Conservation (phyloP, 2,797 vertebrate genomes). For the Crenichthys baileyi region DNA sequence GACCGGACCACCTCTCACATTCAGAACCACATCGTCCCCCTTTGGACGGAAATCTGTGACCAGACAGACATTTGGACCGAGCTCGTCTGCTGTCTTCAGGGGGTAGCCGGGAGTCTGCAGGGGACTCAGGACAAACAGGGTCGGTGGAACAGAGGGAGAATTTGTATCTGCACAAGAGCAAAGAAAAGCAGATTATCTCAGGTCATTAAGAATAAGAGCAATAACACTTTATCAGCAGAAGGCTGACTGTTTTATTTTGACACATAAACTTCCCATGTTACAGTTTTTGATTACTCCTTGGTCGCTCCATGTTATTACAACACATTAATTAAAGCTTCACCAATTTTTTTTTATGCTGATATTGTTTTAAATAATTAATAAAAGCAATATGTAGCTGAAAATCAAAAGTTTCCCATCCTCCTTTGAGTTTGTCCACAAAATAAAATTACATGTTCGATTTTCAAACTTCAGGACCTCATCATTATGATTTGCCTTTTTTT, state of each 20-base stretch:
- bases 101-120: not conserved
- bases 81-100: rapidly evolving
- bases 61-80: slow-evolving; percentile 54
- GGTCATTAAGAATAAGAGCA: not conserved
- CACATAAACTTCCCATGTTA: not conserved
- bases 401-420: not conserved
- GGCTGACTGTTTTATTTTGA: not conserved
- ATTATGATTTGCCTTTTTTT: not conserved
- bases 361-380: not conserved
- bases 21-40: not conserved
- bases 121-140: slow-evolving; percentile 42
- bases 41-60: slow-evolving; percentile 46
- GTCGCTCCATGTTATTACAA: too few relatives aligned
- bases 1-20: rapidly evolving
- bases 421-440: not conserved
- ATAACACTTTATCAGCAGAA: not conserved
- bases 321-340: too few relatives aligned
- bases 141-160: rapidly evolving
- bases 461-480: not conserved
- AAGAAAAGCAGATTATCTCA: not conserved
- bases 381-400: not conserved
- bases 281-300: not conserved
- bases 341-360: not conserved
- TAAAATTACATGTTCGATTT: not conserved
- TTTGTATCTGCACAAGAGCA: slow-evolving; percentile 31